Conservation (phyloP, 1,140 invertebrate genomes). For the Hirudo medicinalis region DNA sequence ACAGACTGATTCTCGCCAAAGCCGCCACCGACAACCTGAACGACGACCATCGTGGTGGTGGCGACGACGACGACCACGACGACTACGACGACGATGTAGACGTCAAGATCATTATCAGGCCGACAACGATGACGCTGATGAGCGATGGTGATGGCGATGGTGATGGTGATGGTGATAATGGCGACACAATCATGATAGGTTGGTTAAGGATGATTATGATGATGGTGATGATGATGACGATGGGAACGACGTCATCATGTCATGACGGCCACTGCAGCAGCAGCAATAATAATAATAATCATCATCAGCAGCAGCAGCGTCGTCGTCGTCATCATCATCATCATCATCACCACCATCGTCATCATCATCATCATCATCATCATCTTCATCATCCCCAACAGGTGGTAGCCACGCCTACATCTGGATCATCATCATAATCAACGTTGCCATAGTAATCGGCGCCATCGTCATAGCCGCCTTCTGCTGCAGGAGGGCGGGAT, state of each 20-base stretch:
- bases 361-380: too few species aligned
- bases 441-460: slow-evolving; percentile 26
- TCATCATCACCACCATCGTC: too few species aligned
- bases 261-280: too few species aligned
- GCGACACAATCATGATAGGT: too few species aligned
- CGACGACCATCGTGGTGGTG: not conserved
- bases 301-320: too few species aligned
- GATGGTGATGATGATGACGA: too few species aligned
- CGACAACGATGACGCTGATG: not conserved
- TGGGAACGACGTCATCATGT: too few species aligned
- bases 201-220: too few species aligned
- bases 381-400: not conserved
- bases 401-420: slow-evolving; percentile 12
- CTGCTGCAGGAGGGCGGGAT: slow-evolving; percentile 28
- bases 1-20: not conserved
- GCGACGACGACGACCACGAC: not conserved
- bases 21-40: not conserved
- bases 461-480: slow-evolving; percentile 29
- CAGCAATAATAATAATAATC: too few species aligned
- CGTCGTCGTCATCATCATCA: too few species aligned
- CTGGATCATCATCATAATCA: slow-evolving; percentile 27
- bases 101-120: not conserved
- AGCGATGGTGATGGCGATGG: too few species aligned
- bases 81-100: not conserved
- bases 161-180: too few species aligned